Evolutionary conservation across 2,888 invertebrate genomes (phyloP).

Genomic region (Parthenolecanium corni): DNA sequence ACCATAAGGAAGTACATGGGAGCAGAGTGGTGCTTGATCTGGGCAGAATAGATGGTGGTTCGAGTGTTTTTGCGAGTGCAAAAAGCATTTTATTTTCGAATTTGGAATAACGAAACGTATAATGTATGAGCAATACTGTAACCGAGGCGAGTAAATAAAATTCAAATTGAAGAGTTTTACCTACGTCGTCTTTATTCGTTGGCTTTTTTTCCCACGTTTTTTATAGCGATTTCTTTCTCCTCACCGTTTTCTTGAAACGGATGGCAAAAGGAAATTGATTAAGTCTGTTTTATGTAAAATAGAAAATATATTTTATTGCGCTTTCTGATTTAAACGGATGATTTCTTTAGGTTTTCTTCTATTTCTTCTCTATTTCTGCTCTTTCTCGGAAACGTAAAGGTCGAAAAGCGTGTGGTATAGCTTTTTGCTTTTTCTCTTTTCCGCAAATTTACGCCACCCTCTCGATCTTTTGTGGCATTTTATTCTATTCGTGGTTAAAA

Average conservation of each 20-base stretch:
- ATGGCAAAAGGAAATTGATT: slow-evolving; percentile 28
- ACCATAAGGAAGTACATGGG: too few relatives aligned
- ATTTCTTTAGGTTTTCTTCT: slow-evolving; percentile 13
- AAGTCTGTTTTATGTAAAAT: slow-evolving; percentile 29
- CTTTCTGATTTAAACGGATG: slow-evolving; percentile 26
- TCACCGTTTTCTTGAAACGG: neutral
- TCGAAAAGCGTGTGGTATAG: neutral
- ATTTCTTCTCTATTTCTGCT: neutral
- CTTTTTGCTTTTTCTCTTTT: neutral
- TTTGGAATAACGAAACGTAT: too few relatives aligned
- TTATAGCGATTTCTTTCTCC: slow-evolving; percentile 5
- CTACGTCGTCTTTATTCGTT: too few relatives aligned
- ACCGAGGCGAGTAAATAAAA: slow-evolving; percentile 21
- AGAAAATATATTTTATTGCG: slow-evolving; percentile 24
- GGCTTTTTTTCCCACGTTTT: neutral
- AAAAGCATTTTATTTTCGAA: too few relatives aligned
- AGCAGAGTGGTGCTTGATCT: too few relatives aligned
- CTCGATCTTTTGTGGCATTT: neutral
- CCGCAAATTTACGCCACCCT: too few relatives aligned
- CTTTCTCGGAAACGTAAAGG: neutral
- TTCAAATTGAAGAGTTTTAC: slow-evolving; percentile 19
- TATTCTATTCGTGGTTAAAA: neutral
- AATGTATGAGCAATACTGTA: too few relatives aligned
- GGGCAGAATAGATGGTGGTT: too few relatives aligned
- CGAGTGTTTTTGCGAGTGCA: too few relatives aligned